These are phyloP conservation scores for Sisor rabdophorus DNA, from an alignment of 2,113 vertebrate genomes.

Conservation along the genomic window DNA sequence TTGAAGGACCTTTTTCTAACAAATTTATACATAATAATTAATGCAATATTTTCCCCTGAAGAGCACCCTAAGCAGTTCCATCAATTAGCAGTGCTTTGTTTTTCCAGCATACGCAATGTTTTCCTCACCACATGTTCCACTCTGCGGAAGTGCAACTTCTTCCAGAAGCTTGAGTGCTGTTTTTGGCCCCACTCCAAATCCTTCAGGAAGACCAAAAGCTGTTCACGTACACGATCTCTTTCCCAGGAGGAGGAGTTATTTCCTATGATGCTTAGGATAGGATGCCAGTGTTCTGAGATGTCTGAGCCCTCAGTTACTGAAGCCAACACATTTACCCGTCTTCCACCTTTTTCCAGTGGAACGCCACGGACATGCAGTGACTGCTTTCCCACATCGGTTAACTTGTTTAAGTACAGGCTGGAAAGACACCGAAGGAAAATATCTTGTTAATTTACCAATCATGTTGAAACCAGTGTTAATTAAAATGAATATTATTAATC, in stretches of 20 bases:
- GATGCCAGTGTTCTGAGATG: slow-evolving; percentile 83
- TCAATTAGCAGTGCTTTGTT: slow-evolving; percentile 34
- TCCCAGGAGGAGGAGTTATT: slow-evolving; percentile 85
- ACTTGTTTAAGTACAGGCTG: slow-evolving; percentile 90
- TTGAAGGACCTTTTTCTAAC: background rate
- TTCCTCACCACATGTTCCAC: slow-evolving; percentile 79
- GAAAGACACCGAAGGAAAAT: background rate
- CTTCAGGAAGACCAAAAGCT: slow-evolving; percentile 80
- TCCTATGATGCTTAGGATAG: slow-evolving; percentile 80
- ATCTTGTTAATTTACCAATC: background rate
- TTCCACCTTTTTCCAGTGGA: slow-evolving; percentile 56
- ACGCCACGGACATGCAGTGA: slow-evolving; percentile 64
- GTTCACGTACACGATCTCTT: slow-evolving; percentile 68
- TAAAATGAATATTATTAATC: background rate
- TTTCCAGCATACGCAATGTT: slow-evolving; percentile 69
- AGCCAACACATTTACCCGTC: slow-evolving; percentile 75
- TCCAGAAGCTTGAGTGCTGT: slow-evolving; percentile 80
- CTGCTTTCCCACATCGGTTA: slow-evolving; percentile 83
- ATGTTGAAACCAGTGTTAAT: background rate
- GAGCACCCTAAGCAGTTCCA: background rate
- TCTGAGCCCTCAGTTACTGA: slow-evolving; percentile 84
- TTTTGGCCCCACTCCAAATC: slow-evolving; percentile 85
- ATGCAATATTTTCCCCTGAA: background rate
- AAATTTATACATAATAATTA: background rate
- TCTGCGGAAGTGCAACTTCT: slow-evolving; percentile 80